A percentile compares a stretch with the other conserved stretches of the same genome.
Evolutionary conservation across 2,888 invertebrate genomes (phyloP).

Genomic region (Catocala fraxini): DNA sequence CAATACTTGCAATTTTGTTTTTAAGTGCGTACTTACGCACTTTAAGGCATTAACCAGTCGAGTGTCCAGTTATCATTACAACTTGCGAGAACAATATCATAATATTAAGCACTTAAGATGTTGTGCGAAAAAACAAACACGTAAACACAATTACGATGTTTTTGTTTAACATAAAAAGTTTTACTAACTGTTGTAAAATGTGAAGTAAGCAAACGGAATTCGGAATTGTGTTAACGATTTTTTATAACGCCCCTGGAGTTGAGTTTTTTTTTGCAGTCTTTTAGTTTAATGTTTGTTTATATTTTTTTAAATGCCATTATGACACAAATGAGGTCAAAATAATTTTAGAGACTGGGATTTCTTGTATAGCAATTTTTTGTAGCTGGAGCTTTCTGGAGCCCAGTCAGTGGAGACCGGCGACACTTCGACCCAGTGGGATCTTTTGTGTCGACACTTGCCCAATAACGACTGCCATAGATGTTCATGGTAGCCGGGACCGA

Average conservation of each 20-base stretch:
- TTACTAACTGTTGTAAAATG: slow-evolving; percentile 5
- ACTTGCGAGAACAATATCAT: slow-evolving; percentile 12
- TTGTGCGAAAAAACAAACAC: slow-evolving; percentile 5
- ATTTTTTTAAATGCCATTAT: slow-evolving; percentile 1
- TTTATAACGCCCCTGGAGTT: neutral
- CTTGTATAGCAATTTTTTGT: too few species aligned
- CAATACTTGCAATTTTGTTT: too few species aligned
- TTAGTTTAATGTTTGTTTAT: neutral
- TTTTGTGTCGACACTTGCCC: too few species aligned
- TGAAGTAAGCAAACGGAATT: slow-evolving; percentile 2
- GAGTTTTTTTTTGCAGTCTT: neutral
- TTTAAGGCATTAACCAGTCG: slow-evolving; percentile 26
- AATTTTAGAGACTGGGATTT: neutral
- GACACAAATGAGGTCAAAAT: neutral
- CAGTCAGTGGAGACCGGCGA: too few species aligned
- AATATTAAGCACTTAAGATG: slow-evolving; percentile 5
- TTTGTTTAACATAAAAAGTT: slow-evolving; percentile 10
- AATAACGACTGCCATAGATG: too few species aligned
- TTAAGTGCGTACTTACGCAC: too few species aligned
- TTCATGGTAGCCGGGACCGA: too few species aligned
- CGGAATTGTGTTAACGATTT: slow-evolving; percentile 3
- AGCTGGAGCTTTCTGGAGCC: too few species aligned
- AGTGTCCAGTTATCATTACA: slow-evolving; percentile 22
- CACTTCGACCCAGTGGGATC: too few species aligned
- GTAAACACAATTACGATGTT: neutral